Conservation (phyloP, 2,888 invertebrate genomes). For the Atrina japonica region DNA sequence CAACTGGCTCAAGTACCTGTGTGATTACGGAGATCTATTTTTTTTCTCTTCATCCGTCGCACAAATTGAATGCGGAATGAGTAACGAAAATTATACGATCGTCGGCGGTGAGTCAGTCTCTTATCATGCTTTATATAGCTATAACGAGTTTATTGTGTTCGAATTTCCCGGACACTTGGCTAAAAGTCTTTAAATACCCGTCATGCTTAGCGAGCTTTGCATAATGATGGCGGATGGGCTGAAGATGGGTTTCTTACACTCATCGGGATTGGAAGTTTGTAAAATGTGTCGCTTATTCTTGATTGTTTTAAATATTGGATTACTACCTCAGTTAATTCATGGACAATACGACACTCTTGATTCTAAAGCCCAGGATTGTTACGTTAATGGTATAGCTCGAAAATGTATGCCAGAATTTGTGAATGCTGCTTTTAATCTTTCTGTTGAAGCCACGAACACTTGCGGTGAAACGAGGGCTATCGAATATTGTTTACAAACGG, state of each 20-base stretch:
- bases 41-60: too few relatives aligned
- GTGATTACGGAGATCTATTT: too few relatives aligned
- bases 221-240: constrained; percentile 40
- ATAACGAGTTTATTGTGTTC: too few relatives aligned
- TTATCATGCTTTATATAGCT: too few relatives aligned
- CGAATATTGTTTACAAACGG: constrained; percentile 95
- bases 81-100: too few relatives aligned
- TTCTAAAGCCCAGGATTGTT: constrained; percentile 68
- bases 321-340: constrained; percentile 58
- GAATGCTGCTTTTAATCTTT: constrained; percentile 95
- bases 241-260: constrained; percentile 23
- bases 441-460: constrained; percentile 96
- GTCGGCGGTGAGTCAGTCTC: too few relatives aligned
- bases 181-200: constrained; percentile 5
- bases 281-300: constrained; percentile 21
- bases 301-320: constrained; percentile 39
- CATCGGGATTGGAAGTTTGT: constrained; percentile 21
- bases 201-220: constrained; percentile 21
- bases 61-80: too few relatives aligned
- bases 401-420: constrained; percentile 97
- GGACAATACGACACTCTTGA: constrained; percentile 31
- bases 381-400: constrained; percentile 83
- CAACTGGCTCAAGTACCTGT: too few relatives aligned
- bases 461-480: constrained; percentile 88
- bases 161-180: constrained; percentile 6